Evolutionary conservation across 2,888 invertebrate genomes (phyloP), one percentile per base, ranked within the genome.

Genomic region (Yponomeuta plumbellus): DNA sequence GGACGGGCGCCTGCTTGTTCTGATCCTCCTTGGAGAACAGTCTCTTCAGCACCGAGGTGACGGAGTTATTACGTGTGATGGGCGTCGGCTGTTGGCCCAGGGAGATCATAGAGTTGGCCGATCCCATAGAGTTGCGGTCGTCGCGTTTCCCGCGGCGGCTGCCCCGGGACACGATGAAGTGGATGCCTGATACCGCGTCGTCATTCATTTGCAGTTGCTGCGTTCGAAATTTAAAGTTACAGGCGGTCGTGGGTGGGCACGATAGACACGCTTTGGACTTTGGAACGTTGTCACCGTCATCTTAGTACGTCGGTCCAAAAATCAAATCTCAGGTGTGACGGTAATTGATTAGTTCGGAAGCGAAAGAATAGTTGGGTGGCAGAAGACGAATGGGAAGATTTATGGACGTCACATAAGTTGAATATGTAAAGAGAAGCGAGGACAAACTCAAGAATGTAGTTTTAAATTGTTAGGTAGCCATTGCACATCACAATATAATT

Each of bases 1-100:
- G 76, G n/a, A 71, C 13, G 11, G 61, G 34, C 26, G 74, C 0
- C 73, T 71, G 5, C 69, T 69, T 5, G 76, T 91, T 91, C 67
- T 84, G 86, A 61, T 96, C 96, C 70, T 96, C 96, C 69, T 95
- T 93, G 64, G 95, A 95, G 76, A 97, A 95, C 66, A 97, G 88
- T 70, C 95, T 92, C 77, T 95, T 96, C 10, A 97, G 83, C 76
- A 96, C 94, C 13, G 94, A 95, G 0, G 96, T 95, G 52, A 96
- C 96, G 0, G 96, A 96, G 74, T 94, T 94, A 0, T 94, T 94
- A 64, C 96, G 91, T 0, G 95, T 93, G 74, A 97, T 87, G 0
- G 69, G 95, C 88, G 71, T 95, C 93, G 70, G 96, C 93, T 84
- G 94, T 93, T 0, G 94, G 93, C 58, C 94, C 84, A 70, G 93